Evolutionary conservation across 2,888 invertebrate species (phyloP), one percentile per base, ranked within the genome.

Genomic region (Cosmia pyralina): DNA sequence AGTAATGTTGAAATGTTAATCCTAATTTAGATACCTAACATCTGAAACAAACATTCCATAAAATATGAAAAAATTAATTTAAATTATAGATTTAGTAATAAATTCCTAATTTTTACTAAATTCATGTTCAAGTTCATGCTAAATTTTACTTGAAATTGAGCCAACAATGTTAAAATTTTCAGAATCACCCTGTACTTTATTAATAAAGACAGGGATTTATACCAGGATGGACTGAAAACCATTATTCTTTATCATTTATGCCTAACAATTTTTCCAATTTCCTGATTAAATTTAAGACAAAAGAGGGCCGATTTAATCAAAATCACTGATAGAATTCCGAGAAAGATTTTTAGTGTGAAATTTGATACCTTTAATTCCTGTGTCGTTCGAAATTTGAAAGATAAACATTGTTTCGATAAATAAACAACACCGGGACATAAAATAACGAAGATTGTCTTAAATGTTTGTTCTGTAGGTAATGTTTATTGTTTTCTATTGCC

Each of bases 261-360:
- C 34, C 70, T 53, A 71, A 67, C 75, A 66, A 69, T 83, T 71
- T 79, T 75, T 83, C 53, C 83, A 81, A 81, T 81, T 81, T 81
- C 80, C 80, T 81, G 70, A 81, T 81, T 75, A 83, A 71, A 55
- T 65, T 70, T 63, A 38, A 74, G 62, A 66, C 46, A 65, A 48
- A 74, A 74, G 65, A 67, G 17, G 67, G 38, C 57, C 4, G 52
- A 38, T 69, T 69, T 75, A 83, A 83, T 81, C 52, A 83, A 62
- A 74, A 57, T 68, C 60, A 38, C 28, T 60, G 46, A 46, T 55
- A 46, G 41, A 75, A 71, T 58, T 52, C 38, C n/a, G 2, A 19
- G 34, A 52, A 64, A 65, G 17, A 50, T 69, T 52, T 68, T 74
- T 15, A 57, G 44, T 65, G 48, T 62, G 46, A 68, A 0, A 65